Base-by-base conservation (phyloP, 30 jellyfish, hydroid and myxozoan species). In the Phacellophora camtschatica region DNA sequence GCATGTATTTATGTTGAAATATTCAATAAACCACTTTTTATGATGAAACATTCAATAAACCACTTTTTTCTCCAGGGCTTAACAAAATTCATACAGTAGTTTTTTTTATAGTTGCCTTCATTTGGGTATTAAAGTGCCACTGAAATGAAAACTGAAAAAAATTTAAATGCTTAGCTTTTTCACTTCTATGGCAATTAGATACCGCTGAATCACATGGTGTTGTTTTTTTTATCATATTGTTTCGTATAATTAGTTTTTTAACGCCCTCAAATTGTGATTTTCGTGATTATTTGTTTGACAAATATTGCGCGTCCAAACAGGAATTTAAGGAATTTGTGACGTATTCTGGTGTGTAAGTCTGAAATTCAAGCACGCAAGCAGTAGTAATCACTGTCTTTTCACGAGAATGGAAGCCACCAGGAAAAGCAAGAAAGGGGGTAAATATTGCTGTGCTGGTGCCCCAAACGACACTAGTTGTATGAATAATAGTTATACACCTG, bases 391-490 rank as follows among this genome's bases (percentile, higher is more conserved):
- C 4, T 0, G 20, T 46, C 27, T 46, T 46, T 46, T 46, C n/a
- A n/a, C n/a, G 59, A 46, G 20, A 27, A 46, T 46, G 59, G 74
- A 59, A 16, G 42, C 23, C 49, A 29, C 37, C 27, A 36, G 13
- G 6, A 59, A 28, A 33, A 19, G 31, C 9, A 28, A 33, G 22
- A n/a, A 36, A 59, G 24, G 29, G 27, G 42, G 42, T 20, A 36
- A 36, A 36, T 59, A 59, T 59, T 59, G 74, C 42, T 59, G 74
- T 59, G 74, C 74, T 27, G 74, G 74, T 33, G 74, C 74, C 37
- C 74, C 74, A 28, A 59, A 59, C 42, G 74, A 59, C 42, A 59
- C 74, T 33, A 59, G 49, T 36, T 59, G 74, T 16, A 59, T 23
- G 74, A 59, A 59, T 23, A 28, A 29, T 59, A 59, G 74, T 36